Base-by-base conservation (phyloP, 2,113 vertebrate species). In the Orthonyx spaldingii region DNA sequence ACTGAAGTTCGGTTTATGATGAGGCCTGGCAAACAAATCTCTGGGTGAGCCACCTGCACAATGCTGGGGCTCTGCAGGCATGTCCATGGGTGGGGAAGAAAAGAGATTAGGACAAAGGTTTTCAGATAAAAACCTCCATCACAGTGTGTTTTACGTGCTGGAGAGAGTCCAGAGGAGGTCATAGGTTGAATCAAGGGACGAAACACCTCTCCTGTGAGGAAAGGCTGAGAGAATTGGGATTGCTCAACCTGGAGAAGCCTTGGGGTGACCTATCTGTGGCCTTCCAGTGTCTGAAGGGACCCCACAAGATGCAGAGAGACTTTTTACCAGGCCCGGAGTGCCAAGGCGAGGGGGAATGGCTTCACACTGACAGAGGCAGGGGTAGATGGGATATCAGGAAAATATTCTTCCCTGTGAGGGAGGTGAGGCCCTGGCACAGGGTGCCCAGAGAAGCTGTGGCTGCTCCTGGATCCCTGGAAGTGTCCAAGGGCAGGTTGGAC, bases 71-170 rank as follows among this genome's bases (percentile, higher is more conserved):
- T 72, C 30, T 65, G 71, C 44, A 72, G 71, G 23, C 0, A 0
- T 30, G 16, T 30, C 28, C 68, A 27, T 1, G 3, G 41, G 32
- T 33, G 14, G 27, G 35, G 35, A 56, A 84, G 32, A 77, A 70
- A 39, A 55, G 1, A 27, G 17, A 21, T 56, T 15, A 32, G 22
- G 33, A 44, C 56, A 56, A 3, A 5, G 3, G 3, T 63, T n/a
- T 76, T 49, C 50, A 61, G 50, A 63, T n/a, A 70, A 26, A 37
- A 90, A 4, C 8, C 53, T 74, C 35, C 3, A 4, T 56, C 46
- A 23, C 0, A 0, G 2, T 9, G 19, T 41, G n/a, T 32, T 77
- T 71, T 33, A 22, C 7, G 2, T 5, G 4, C n/a, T 89, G 52
- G 23, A 39, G 12, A 35, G 33, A 50, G 27, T 2, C 22, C 27